phyloP scores from a whole-genome alignment of 1,140 invertebrate genomes.

The Trachymyrmex septentrionalis region DNA sequence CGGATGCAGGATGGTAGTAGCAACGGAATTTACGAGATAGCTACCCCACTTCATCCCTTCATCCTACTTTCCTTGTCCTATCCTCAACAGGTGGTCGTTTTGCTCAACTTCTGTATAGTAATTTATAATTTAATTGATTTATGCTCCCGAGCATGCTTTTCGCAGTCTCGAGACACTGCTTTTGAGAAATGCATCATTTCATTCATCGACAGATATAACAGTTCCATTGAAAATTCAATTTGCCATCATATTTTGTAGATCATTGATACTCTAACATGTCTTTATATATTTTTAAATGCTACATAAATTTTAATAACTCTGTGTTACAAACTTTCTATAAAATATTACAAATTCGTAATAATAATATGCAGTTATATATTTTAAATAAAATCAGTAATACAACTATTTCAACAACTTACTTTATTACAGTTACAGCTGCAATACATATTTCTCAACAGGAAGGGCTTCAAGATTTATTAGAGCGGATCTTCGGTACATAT shows the following conservation, averaged over 20 bases:
- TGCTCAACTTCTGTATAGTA: conserved; percentile 84
- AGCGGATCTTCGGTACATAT: not conserved
- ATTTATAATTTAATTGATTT: conserved; percentile 86
- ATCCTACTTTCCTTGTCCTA: conserved; percentile 77
- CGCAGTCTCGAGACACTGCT: conserved; percentile 57
- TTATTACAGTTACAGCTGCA: conserved; percentile 11
- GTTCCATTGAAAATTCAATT: conserved; percentile 39
- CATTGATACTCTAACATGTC: not conserved
- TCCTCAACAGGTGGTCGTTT: conserved; percentile 86
- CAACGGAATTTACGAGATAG: conserved; percentile 86
- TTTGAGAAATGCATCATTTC: conserved; percentile 79
- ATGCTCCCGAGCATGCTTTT: conserved; percentile 63
- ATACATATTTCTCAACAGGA: conserved; percentile 4
- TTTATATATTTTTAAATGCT: not conserved
- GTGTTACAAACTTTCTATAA: conserved; percentile 51
- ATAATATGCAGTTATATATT: not conserved
- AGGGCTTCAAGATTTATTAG: conserved; percentile 3
- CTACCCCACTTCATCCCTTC: conserved; percentile 81
- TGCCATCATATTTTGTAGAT: conserved; percentile 28
- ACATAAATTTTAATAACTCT: not conserved
- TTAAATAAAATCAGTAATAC: conserved; percentile 64
- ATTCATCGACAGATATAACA: conserved; percentile 78
- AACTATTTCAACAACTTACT: not conserved
- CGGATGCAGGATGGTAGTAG: conserved; percentile 75
- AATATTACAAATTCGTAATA: conserved; percentile 65